Percentiles rank a stretch among this genome's conserved stretches.
Conservation (phyloP, 2,888 invertebrate genomes). For the Dryocosmus kuriphilus region DNA sequence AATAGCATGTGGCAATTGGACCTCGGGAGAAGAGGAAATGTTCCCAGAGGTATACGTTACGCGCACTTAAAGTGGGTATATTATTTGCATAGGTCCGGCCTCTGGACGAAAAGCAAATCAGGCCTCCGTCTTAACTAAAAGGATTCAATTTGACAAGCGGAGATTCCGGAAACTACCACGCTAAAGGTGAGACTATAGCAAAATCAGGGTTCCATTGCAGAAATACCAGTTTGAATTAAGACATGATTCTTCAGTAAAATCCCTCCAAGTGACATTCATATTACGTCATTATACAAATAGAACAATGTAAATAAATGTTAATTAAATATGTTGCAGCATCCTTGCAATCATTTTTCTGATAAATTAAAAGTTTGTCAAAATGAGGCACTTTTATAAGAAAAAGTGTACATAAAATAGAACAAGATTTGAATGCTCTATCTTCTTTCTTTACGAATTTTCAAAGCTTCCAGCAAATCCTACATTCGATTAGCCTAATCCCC, state of each 20-base stretch:
- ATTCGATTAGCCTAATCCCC: background rate
- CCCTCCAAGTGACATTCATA: background rate
- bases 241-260: slow-evolving; percentile 20
- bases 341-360: too few relatives aligned
- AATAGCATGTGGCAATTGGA: slow-evolving; percentile 26
- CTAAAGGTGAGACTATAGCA: slow-evolving; percentile 30
- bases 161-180: slow-evolving; percentile 58
- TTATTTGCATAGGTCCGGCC: slow-evolving; percentile 68
- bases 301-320: background rate
- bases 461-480: background rate
- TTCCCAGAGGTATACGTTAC: slow-evolving; percentile 71
- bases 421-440: background rate
- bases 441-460: background rate
- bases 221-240: slow-evolving; percentile 59
- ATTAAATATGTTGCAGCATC: too few relatives aligned
- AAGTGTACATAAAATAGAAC: background rate
- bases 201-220: slow-evolving; percentile 48
- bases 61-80: slow-evolving; percentile 46
- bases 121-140: slow-evolving; percentile 48
- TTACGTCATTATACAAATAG: background rate
- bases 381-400: too few relatives aligned
- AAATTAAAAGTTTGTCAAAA: too few relatives aligned
- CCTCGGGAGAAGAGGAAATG: slow-evolving; percentile 52
- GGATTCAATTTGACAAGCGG: slow-evolving; percentile 64
- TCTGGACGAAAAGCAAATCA: slow-evolving; percentile 58